phyloP scores from a whole-genome alignment of 2,888 invertebrate species.

The Magallana nippona region DNA sequence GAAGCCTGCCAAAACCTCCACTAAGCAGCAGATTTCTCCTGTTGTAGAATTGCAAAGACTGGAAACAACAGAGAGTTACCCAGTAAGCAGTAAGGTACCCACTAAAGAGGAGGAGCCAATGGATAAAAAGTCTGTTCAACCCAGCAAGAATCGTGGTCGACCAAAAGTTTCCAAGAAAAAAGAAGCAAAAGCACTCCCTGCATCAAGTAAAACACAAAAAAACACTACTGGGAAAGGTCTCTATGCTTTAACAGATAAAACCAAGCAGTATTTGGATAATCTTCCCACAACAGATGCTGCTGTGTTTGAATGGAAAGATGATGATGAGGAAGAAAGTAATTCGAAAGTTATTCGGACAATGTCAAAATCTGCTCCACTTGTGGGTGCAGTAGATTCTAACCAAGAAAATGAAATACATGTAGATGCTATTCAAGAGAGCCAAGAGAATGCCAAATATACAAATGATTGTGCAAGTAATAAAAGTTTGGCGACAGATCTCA shows the following conservation, averaged over 20 bases:
- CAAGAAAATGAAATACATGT: constrained; percentile 2
- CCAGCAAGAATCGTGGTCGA: background rate
- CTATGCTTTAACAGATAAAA: constrained; percentile 5
- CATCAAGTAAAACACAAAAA: background rate
- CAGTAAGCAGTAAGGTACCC: background rate
- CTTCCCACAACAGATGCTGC: background rate
- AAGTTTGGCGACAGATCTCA: constrained; percentile 2
- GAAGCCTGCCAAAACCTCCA: background rate
- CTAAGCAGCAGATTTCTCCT: background rate
- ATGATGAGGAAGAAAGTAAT: background rate
- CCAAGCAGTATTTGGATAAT: background rate
- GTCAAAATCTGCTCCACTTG: background rate
- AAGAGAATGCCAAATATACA: background rate
- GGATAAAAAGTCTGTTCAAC: background rate
- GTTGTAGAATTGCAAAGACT: constrained; percentile 1
- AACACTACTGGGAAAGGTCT: background rate
- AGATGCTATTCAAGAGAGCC: constrained; percentile 14
- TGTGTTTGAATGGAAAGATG: background rate
- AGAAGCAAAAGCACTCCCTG: background rate
- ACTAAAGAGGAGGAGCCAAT: background rate
- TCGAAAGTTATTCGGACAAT: background rate
- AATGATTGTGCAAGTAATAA: background rate
- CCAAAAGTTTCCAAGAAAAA: background rate
- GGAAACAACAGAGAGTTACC: background rate
- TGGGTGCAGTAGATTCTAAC: background rate